A percentile compares a stretch with the other conserved stretches of the same genome.
Conservation (phyloP, 2,888 invertebrate genomes). For the Cephus pygmeus region DNA sequence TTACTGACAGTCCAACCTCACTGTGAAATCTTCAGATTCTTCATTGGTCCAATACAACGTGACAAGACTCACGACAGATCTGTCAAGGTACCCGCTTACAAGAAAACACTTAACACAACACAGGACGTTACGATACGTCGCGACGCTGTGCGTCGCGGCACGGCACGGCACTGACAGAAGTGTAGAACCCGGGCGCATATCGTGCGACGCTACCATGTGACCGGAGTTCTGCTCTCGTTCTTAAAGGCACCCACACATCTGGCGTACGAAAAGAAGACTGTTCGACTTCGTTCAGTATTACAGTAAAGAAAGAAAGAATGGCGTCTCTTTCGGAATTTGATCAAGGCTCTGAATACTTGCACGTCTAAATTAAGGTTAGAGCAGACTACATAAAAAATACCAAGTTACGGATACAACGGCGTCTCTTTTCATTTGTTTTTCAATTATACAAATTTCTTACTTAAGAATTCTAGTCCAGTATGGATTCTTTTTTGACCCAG, state of each 20-base stretch:
- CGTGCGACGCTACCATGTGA: constrained; percentile 32
- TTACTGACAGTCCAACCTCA: not conserved
- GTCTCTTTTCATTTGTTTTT: not conserved
- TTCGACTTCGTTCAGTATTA: not conserved
- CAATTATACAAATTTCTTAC: not conserved
- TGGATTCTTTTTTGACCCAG: not conserved
- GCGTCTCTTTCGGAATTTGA: not conserved
- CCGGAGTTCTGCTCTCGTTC: constrained; percentile 19
- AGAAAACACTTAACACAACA: not conserved
- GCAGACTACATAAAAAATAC: not conserved
- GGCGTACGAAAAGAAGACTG: constrained; percentile 18
- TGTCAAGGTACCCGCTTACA: not conserved
- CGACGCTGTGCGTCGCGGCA: constrained; percentile 39
- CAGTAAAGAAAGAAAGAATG: not conserved
- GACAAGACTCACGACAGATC: not conserved
- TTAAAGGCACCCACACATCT: constrained; percentile 44
- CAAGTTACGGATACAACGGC: not conserved
- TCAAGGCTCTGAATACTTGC: not conserved
- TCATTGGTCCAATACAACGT: not conserved
- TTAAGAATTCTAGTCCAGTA: not conserved
- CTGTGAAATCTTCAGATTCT: not conserved
- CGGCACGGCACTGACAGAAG: constrained; percentile 58
- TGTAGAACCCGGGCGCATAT: constrained; percentile 46
- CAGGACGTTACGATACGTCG: constrained; percentile 19
- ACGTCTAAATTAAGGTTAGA: not conserved